These are phyloP conservation scores for Drosophila neonasuta DNA, from an alignment of 2,888 invertebrate genomes.

Conservation along the genomic window DNA sequence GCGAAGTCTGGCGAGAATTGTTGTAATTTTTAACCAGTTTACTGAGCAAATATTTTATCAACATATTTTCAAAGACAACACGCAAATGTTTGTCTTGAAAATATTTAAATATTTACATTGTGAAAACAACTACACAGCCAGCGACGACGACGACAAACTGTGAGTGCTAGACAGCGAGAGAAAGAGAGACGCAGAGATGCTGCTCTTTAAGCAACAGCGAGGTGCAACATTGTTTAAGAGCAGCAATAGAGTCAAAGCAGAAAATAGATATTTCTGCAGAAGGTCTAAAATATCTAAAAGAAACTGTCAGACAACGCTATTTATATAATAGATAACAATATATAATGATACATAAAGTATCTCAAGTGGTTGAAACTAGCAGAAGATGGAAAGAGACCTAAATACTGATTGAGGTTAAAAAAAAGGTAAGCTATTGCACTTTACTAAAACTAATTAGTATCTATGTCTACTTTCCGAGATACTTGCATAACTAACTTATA, in stretches of 20 bases:
- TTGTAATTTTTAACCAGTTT: constrained; percentile 78
- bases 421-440: too few species aligned
- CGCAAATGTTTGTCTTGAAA: constrained; percentile 80
- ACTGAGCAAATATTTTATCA: constrained; percentile 77
- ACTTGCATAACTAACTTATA: too few species aligned
- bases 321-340: too few species aligned
- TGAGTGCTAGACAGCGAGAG: neutral
- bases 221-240: neutral
- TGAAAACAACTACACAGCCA: constrained; percentile 71
- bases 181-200: neutral
- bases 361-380: too few species aligned
- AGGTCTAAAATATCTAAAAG: too few species aligned
- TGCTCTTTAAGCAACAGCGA: neutral
- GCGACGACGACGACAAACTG: constrained; percentile 37
- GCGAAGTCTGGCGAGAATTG: constrained; percentile 44
- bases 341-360: too few species aligned
- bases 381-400: too few species aligned
- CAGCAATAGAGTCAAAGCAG: neutral
- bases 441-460: too few species aligned
- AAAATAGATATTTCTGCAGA: too few species aligned
- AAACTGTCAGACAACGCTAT: too few species aligned
- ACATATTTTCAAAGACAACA: constrained; percentile 81
- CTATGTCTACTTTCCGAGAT: too few species aligned
- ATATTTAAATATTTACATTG: constrained; percentile 82
- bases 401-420: too few species aligned